phyloP scores from a whole-genome alignment of 2,888 invertebrate species.

The Hermaeophaga mercurialis region DNA sequence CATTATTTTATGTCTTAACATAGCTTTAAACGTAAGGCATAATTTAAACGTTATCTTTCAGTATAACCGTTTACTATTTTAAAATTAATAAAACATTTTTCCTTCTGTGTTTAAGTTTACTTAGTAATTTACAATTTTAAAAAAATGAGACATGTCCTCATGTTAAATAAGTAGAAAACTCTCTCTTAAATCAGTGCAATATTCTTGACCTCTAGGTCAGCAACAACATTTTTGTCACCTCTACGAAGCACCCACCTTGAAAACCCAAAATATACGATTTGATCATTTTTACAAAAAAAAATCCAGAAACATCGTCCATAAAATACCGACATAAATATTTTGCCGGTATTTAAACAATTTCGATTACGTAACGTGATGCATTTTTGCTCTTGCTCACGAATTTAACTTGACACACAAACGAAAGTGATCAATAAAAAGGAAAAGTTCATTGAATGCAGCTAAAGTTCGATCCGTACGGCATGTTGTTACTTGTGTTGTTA shows the following conservation, averaged over 20 bases:
- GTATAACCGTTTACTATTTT: too few relatives aligned
- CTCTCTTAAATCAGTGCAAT: too few relatives aligned
- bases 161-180: too few relatives aligned
- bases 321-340: conserved; percentile 5
- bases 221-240: neutral
- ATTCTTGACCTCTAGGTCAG: neutral
- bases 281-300: neutral
- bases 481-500: too few relatives aligned
- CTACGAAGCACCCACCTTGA: neutral
- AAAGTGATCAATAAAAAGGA: conserved; percentile 29
- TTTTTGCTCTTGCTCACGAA: conserved; percentile 24
- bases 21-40: too few relatives aligned
- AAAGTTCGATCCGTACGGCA: neutral
- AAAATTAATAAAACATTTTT: too few relatives aligned
- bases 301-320: conserved; percentile 3
- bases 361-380: conserved; percentile 15
- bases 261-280: too few relatives aligned
- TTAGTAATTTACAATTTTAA: too few relatives aligned
- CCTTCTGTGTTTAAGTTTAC: too few relatives aligned
- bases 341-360: conserved; percentile 6
- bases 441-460: conserved; percentile 24
- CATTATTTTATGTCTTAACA: too few relatives aligned
- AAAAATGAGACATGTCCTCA: too few relatives aligned
- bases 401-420: conserved; percentile 30
- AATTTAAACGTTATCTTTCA: too few relatives aligned